Percentiles rank a stretch among this genome's conserved stretches.
These are phyloP conservation scores for Boloria euphrosyne DNA, from an alignment of 2,888 invertebrate genomes.

Conservation along the genomic window DNA sequence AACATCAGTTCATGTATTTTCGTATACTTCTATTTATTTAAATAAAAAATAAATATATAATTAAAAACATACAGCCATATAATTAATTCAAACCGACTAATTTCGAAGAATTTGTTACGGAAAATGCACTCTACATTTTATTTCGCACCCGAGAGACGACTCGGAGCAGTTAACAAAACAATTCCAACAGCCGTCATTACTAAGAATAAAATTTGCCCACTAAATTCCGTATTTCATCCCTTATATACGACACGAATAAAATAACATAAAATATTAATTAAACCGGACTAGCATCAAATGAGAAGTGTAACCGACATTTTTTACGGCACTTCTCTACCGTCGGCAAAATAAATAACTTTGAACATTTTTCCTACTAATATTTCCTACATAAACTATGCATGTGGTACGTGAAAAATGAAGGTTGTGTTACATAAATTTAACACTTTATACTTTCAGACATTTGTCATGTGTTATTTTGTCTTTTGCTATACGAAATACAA, in stretches of 20 bases:
- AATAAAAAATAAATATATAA: neutral
- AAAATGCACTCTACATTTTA: too few relatives aligned
- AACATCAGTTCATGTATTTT: neutral
- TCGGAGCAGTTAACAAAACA: too few relatives aligned
- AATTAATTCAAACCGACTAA: too few relatives aligned
- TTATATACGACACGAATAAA: slow-evolving; percentile 6
- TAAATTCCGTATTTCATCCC: slow-evolving; percentile 1
- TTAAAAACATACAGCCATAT: neutral
- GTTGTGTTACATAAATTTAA: slow-evolving; percentile 48
- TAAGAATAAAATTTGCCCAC: neutral
- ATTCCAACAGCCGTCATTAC: too few relatives aligned
- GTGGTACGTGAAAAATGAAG: slow-evolving; percentile 70
- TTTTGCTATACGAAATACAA: slow-evolving; percentile 18
- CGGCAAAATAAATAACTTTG: slow-evolving; percentile 55
- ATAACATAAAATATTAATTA: slow-evolving; percentile 33
- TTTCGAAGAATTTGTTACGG: too few relatives aligned
- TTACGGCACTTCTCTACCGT: slow-evolving; percentile 29
- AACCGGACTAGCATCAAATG: slow-evolving; percentile 20
- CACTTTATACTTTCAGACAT: slow-evolving; percentile 47
- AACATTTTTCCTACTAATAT: slow-evolving; percentile 72
- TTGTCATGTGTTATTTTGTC: slow-evolving; percentile 26
- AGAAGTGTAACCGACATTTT: slow-evolving; percentile 22
- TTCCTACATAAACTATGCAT: slow-evolving; percentile 72
- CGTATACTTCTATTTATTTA: neutral
- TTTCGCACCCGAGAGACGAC: too few relatives aligned